Percentiles rank a stretch among this genome's conserved stretches.
Conservation (phyloP, 2,888 invertebrate genomes). For the Syritta pipiens region DNA sequence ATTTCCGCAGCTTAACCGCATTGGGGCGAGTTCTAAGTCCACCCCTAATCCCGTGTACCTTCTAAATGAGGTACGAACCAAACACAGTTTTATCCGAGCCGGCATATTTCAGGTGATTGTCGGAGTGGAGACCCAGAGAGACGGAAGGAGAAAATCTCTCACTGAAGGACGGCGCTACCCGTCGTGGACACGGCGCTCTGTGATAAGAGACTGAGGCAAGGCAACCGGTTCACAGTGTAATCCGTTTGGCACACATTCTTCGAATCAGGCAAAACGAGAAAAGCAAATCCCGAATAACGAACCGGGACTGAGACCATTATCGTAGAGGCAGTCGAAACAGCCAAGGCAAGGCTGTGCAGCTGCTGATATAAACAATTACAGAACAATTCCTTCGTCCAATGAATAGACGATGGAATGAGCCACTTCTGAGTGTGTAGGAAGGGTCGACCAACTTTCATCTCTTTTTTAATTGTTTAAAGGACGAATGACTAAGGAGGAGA, state of each 20-base stretch:
- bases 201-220: constrained; percentile 12
- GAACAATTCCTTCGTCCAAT: constrained; percentile 19
- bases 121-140: background rate
- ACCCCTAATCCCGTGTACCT: constrained; percentile 28
- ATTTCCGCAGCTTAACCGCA: constrained; percentile 20
- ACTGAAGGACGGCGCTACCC: background rate
- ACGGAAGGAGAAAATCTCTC: background rate
- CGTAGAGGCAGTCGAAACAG: background rate
- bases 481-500: background rate
- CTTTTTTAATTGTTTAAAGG: constrained; percentile 24
- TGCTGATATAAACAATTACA: constrained; percentile 36
- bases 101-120: constrained; percentile 1
- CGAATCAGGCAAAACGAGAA: constrained; percentile 25
- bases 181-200: background rate
- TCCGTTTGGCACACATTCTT: constrained; percentile 49
- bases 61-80: constrained; percentile 21
- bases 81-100: background rate
- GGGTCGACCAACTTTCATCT: constrained; percentile 9
- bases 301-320: constrained; percentile 39
- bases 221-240: constrained; percentile 20
- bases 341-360: background rate
- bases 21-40: constrained; percentile 7
- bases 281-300: constrained; percentile 45
- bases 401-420: background rate
- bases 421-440: background rate